Conservation (phyloP, 2,888 invertebrate genomes). For the Hyposoter dolosus region DNA sequence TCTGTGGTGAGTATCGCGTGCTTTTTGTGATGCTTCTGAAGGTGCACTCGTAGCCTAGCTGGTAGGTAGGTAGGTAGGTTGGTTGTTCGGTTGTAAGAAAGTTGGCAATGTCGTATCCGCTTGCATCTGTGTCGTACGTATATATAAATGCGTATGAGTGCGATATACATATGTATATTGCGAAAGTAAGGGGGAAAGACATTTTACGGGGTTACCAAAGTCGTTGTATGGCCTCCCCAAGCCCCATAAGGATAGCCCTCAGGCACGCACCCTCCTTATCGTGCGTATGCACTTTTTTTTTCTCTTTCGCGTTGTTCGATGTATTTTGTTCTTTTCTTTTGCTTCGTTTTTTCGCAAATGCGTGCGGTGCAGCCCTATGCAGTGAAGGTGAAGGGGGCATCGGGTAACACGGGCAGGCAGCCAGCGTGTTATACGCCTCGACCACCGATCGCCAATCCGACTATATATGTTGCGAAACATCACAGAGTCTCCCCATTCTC, state of each 20-base stretch:
- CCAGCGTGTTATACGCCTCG: constrained; percentile 72
- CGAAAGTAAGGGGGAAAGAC: constrained; percentile 66
- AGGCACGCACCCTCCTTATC: constrained; percentile 71
- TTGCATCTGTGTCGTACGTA: constrained; percentile 21
- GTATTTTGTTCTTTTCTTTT: constrained; percentile 22
- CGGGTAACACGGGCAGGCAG: constrained; percentile 83
- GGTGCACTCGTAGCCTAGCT: constrained; percentile 60
- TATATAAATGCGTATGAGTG: constrained; percentile 22
- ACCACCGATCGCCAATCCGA: constrained; percentile 54
- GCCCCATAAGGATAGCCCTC: constrained; percentile 79
- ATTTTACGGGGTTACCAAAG: constrained; percentile 83
- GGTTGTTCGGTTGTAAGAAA: constrained; percentile 33
- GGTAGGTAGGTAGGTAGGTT: constrained; percentile 44
- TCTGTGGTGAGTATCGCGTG: constrained; percentile 29
- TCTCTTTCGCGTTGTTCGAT: constrained; percentile 19
- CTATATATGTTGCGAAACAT: constrained; percentile 33
- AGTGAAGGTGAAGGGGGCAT: constrained; percentile 84
- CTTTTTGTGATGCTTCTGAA: constrained; percentile 12
- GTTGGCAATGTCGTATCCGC: constrained; percentile 47
- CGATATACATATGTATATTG: constrained; percentile 60
- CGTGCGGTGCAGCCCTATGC: constrained; percentile 79
- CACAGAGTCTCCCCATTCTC: constrained; percentile 35
- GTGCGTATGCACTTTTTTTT: constrained; percentile 82
- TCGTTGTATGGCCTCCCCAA: constrained; percentile 84
- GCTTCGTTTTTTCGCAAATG: constrained; percentile 54